Conservation (phyloP, 2,797 vertebrate species). For the Hemitrygon akajei region DNA sequence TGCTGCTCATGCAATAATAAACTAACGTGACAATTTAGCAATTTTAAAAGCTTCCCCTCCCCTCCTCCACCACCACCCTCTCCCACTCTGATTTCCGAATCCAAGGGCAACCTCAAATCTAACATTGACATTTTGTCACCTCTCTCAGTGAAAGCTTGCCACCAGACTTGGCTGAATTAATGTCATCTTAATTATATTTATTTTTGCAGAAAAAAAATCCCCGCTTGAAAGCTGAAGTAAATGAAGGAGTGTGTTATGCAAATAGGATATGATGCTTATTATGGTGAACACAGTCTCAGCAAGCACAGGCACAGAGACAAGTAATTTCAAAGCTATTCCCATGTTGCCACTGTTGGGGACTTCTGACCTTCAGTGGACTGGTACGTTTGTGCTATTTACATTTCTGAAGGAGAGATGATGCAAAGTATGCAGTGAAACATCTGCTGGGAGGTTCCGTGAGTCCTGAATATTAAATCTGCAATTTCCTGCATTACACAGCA, state of each 20-base stretch:
- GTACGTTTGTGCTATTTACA: conserved; percentile 17
- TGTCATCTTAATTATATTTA: conserved; percentile 35
- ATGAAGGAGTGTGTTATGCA: conserved; percentile 31
- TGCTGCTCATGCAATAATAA: too few species aligned
- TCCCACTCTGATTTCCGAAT: too few species aligned
- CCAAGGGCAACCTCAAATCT: neutral
- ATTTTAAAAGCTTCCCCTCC: too few species aligned
- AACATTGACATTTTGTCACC: neutral
- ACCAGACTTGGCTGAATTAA: conserved; percentile 19
- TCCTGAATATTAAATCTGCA: neutral
- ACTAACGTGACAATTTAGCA: too few species aligned
- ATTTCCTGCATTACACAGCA: neutral
- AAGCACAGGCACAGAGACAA: neutral
- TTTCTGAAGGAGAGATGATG: neutral
- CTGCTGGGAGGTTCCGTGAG: neutral
- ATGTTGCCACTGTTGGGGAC: conserved; percentile 5
- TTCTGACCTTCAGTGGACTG: conserved; percentile 27
- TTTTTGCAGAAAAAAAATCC: conserved; percentile 5
- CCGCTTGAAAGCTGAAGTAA: conserved; percentile 9
- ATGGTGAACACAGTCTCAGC: neutral
- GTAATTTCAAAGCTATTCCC: conserved; percentile 24
- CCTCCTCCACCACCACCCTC: neutral
- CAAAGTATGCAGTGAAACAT: neutral
- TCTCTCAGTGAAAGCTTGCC: neutral
- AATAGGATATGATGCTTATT: conserved; percentile 27